Conservation (phyloP, 2,797 vertebrate species). For the Halcyon badia region DNA sequence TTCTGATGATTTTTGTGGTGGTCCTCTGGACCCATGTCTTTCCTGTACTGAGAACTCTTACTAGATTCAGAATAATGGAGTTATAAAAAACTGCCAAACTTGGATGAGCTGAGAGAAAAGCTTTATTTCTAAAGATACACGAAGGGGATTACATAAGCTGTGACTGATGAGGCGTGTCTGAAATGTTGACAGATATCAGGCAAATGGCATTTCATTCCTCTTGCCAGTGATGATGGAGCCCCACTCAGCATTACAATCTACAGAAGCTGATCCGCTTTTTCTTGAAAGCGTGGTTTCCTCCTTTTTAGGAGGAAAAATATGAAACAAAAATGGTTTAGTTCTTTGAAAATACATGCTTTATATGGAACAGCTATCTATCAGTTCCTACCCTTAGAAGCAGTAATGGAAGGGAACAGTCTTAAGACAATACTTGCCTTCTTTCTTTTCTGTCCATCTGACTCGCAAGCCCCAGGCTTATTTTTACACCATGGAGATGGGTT, state of each 20-base stretch:
- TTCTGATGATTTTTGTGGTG: background rate
- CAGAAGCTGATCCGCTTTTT: background rate
- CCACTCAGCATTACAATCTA: background rate
- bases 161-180: slow-evolving; percentile 49
- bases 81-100: slow-evolving; percentile 49
- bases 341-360: background rate
- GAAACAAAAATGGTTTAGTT: background rate
- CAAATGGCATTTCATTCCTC: slow-evolving; percentile 48
- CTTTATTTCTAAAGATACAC: slow-evolving; percentile 51
- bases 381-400: background rate
- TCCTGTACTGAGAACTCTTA: background rate
- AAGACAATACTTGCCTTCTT: background rate
- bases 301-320: background rate
- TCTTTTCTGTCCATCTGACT: background rate
- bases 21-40: background rate
- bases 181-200: slow-evolving; percentile 55
- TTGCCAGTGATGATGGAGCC: background rate
- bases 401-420: background rate
- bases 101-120: slow-evolving; percentile 29
- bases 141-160: slow-evolving; percentile 41
- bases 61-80: background rate
- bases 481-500: background rate
- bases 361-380: background rate
- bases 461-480: background rate
- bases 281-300: background rate